Evolutionary conservation across 2,888 invertebrate genomes (phyloP).

Genomic region (Pandemis corylana): DNA sequence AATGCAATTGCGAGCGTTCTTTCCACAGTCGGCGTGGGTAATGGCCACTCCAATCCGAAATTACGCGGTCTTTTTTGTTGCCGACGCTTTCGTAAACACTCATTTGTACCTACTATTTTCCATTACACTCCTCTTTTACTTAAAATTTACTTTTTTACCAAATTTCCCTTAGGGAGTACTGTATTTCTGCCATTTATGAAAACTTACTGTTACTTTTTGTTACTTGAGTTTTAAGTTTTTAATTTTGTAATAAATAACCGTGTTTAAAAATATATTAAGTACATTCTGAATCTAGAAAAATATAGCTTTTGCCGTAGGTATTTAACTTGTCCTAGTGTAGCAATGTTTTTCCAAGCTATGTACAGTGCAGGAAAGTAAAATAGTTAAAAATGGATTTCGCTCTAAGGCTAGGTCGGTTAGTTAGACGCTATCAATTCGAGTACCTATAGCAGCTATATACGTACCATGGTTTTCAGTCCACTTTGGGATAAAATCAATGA

Average conservation of each 20-base stretch:
- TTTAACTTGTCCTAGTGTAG: no score
- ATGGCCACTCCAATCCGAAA: conserved; percentile 82
- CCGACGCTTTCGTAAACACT: conserved; percentile 74
- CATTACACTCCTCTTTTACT: conserved; percentile 56
- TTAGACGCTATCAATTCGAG: neutral
- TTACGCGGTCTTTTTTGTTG: conserved; percentile 62
- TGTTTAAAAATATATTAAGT: no score
- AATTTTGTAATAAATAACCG: neutral
- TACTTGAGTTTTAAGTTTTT: neutral
- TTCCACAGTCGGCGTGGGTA: conserved; percentile 75
- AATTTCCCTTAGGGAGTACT: conserved; percentile 5
- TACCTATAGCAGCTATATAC: neutral
- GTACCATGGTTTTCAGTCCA: conserved; percentile 8
- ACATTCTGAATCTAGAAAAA: no score
- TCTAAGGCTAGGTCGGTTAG: neutral
- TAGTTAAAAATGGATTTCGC: neutral
- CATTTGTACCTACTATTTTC: conserved; percentile 64
- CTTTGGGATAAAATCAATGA: conserved; percentile 52
- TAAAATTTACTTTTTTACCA: conserved; percentile 36
- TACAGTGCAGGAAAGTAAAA: neutral
- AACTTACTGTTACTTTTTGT: neutral
- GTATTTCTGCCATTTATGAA: neutral
- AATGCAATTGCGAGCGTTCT: conserved; percentile 79
- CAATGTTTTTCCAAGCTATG: no score
- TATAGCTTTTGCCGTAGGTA: no score